Evolutionary conservation across 2,888 invertebrate genomes (phyloP), one percentile per base, ranked within the genome.

Genomic region (Nephrotoma appendiculata): DNA sequence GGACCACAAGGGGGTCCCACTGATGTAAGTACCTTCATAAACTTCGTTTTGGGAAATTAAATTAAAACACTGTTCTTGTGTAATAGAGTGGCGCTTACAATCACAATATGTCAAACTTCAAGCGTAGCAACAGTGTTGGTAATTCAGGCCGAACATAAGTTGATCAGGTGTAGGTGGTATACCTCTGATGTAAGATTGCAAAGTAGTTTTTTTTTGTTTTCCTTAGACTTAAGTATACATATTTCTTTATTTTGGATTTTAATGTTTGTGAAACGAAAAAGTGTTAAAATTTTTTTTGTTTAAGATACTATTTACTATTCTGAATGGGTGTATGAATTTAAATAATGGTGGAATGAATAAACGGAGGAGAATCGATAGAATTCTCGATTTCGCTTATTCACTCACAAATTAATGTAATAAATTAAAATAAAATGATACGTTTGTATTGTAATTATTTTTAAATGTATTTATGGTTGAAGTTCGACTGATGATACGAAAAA

Each of bases 1-100:
- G 86, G 87, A n/a, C 86, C 87, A 41, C 88, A 88, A 71, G 87
- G 87, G 4, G 71, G 71, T 9, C 71, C 71, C 9, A 12, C 31
- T 71, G 71, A 71, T 71, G 71, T 71, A 71, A 71, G 71, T 71
- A 71, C 31, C 7, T 57, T 9, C 31, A 71, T 31, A 71, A 7
- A 31, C 11, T 31, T 31, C 71, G 0, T 31, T 11, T 19, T 71
- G 31, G 52, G 6, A 52, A 52, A 71, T 71, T 1, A 52, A 15
- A 71, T 3, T 7, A 71, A 71, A 31, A 31, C 19, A 9, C 9
- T 71, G 57, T 19, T 1, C 71, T 52, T 12, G 31, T 71, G 71
- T 6, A 71, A 31, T 71, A 71, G 71, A 71, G 31, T 71, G 71
- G 71, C 31, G 71, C 71, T 9, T 71, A 71, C 31, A 71, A 71